A percentile compares a stretch with the other conserved stretches of the same genome.
These are phyloP conservation scores for Crocallis elinguaria DNA, from an alignment of 2,888 invertebrate species.

Conservation along the genomic window DNA sequence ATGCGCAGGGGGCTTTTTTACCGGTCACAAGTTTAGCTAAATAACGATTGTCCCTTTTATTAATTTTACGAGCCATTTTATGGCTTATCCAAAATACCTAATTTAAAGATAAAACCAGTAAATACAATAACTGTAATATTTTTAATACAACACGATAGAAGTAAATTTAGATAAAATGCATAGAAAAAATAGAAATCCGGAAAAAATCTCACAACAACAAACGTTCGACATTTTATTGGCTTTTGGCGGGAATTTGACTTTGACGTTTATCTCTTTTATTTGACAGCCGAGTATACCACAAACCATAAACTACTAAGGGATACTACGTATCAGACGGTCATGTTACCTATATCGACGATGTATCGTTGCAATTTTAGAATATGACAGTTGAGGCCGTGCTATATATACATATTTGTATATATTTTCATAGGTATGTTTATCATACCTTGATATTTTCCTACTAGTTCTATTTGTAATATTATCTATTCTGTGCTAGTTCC, in stretches of 20 bases:
- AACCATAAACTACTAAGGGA: neutral
- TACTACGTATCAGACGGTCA: too few species aligned
- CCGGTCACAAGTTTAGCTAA: slow-evolving; percentile 62
- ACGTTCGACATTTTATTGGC: slow-evolving; percentile 5
- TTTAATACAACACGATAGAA: neutral
- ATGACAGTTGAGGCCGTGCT: too few species aligned
- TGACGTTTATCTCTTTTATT: slow-evolving; percentile 2
- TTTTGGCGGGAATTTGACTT: slow-evolving; percentile 50
- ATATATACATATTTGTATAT: too few species aligned
- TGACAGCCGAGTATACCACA: neutral
- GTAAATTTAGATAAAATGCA: neutral
- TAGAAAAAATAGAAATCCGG: neutral
- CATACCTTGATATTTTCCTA: too few species aligned
- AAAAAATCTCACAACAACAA: slow-evolving; percentile 8
- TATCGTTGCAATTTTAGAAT: too few species aligned
- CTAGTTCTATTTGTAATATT: too few species aligned
- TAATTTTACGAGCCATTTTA: slow-evolving; percentile 45
- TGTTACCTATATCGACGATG: too few species aligned
- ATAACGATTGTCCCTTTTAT: slow-evolving; percentile 37
- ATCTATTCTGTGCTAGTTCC: too few species aligned
- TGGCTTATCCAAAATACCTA: neutral
- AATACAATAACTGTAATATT: neutral
- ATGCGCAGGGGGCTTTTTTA: slow-evolving; percentile 72
- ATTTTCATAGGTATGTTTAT: too few species aligned
- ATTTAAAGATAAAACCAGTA: neutral